Evolutionary conservation across 2,888 invertebrate species (phyloP), one percentile per base, ranked within the genome.

Genomic region (Megaustenia siamemsis): DNA sequence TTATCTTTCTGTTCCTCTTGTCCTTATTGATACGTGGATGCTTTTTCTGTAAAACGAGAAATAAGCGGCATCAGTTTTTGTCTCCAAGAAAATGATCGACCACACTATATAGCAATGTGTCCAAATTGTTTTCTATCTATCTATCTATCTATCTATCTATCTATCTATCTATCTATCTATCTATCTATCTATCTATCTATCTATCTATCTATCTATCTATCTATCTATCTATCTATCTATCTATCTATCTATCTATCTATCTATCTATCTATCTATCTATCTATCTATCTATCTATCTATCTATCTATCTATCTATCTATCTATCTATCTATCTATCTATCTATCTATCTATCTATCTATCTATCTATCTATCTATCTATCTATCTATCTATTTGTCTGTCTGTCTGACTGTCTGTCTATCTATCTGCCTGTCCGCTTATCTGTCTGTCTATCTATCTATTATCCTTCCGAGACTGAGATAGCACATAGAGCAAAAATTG

Each of bases 91-190:
- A n/a, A n/a, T n/a, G n/a, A 56, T 56, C 56, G 18, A 56, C n/a
- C 56, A 24, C 18, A 24, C 56, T 56, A 56, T 56, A 18, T 56
- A 56, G 18, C 56, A 24, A 56, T 56, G 24, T 56, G n/a, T 56
- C 56, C n/a, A 63, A 10, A 12, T 24, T 28, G 24, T 28, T 63
- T n/a, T 63, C 63, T 63, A 24, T 63, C 63, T 63, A 24, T 63
- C 63, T 63, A 28, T 63, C 63, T n/a, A 24, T 63, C 63, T 63
- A 28, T 63, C 63, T 68, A 15, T 68, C 68, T 68, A 12, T 68
- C 68, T 68, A 24, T 68, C 68, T 35, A 35, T 68, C 68, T 68
- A 56, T 56, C 56, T 56, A 56, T 56, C 56, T 56, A 56, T 56
- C 56, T 56, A 56, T 56, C 56, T 56, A 56, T 56, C 56, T 56